phyloP scores from a whole-genome alignment of 2,113 vertebrate genomes.

The Perca flavescens region DNA sequence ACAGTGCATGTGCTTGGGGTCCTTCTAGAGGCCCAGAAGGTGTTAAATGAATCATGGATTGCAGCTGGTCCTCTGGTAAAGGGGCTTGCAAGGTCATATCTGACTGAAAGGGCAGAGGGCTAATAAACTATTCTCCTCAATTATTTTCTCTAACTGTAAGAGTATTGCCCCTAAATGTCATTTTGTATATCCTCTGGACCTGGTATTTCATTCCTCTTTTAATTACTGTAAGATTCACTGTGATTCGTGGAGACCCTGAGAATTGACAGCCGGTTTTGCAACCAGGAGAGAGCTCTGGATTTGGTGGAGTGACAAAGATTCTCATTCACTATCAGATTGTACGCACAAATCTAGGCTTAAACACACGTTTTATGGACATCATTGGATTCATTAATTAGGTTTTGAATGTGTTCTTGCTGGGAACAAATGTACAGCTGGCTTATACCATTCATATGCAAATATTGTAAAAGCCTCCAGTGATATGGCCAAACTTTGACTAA shows the following conservation, averaged over 20 bases:
- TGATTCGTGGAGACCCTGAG: constrained; percentile 35
- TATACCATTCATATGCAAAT: constrained; percentile 4
- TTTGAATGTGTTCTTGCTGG: constrained; percentile 11
- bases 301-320: constrained; percentile 11
- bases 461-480: neutral
- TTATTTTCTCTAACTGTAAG: constrained; percentile 71
- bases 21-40: constrained; percentile 68
- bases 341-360: neutral
- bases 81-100: constrained; percentile 75
- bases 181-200: constrained; percentile 53
- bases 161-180: constrained; percentile 65
- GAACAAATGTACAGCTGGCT: constrained; percentile 17
- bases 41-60: constrained; percentile 82
- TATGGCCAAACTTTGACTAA: neutral
- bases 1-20: constrained; percentile 66
- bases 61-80: constrained; percentile 73
- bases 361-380: neutral
- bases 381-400: constrained; percentile 18
- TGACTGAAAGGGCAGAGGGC: constrained; percentile 73
- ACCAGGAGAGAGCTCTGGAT: constrained; percentile 30
- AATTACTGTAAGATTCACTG: constrained; percentile 56
- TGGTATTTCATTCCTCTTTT: constrained; percentile 59
- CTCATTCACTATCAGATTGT: constrained; percentile 3
- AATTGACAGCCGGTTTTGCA: constrained; percentile 42
- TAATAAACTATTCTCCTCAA: constrained; percentile 74